Conservation (phyloP, 2,113 vertebrate species). For the Dasyprocta punctata region DNA sequence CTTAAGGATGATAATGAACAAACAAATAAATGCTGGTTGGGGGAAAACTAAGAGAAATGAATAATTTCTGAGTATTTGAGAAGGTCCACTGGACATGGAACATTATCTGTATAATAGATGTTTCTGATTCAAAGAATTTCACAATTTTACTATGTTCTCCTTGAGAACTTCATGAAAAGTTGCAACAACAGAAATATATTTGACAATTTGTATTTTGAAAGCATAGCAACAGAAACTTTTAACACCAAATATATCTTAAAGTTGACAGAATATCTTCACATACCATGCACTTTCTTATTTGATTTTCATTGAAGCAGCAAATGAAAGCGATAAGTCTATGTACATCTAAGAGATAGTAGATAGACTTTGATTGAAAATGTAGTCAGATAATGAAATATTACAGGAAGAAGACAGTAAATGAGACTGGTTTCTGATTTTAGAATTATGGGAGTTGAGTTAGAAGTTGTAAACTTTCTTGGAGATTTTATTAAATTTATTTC, state of each 20-base stretch:
- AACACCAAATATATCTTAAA: background rate
- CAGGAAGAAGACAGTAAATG: background rate
- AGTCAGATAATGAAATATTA: background rate
- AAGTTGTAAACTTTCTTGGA: background rate
- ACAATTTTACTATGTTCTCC: background rate
- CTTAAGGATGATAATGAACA: accelerated
- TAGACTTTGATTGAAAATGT: background rate
- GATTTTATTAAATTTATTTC: background rate
- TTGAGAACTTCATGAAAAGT: background rate
- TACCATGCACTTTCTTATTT: background rate
- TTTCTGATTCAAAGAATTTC: background rate
- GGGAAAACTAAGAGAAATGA: background rate
- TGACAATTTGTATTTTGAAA: background rate
- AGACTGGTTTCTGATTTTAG: background rate
- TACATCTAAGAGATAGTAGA: background rate
- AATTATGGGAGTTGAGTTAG: background rate
- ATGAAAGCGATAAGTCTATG: background rate
- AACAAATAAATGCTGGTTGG: background rate
- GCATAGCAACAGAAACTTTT: background rate
- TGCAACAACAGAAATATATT: background rate
- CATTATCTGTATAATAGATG: background rate
- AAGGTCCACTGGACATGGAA: background rate
- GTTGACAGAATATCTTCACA: background rate
- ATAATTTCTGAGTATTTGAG: background rate
- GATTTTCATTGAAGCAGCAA: background rate